Base-by-base conservation (phyloP, 2,113 vertebrate genomes). In the Hippocampus zosterae region DNA sequence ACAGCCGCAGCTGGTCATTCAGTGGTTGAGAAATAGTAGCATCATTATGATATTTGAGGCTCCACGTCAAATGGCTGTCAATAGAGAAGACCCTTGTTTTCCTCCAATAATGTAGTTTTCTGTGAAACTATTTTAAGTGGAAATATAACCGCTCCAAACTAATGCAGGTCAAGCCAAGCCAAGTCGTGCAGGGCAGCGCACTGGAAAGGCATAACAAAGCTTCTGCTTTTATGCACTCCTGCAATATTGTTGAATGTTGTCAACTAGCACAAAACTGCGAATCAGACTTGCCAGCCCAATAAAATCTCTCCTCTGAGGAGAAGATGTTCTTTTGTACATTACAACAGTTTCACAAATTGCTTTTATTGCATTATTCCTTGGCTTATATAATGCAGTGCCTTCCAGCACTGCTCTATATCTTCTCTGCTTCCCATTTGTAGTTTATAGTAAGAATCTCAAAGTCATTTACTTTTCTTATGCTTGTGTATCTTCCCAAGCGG, bases 381-480 rank as follows among this genome's bases (percentile, higher is more conserved):
- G 5, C 21, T 64, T 64, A 23, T 23, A n/a, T 15, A 23, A 42
- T 23, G 61, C 12, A 64, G 10, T 23, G 42, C 61, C 12, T 23
- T 21, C 12, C 21, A 64, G 61, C 21, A 42, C 21, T 12, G 33
- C 18, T 40, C 29, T 21, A 61, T 33, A 8, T 15, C 7, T 41
- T 63, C 21, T 64, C 61, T 42, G 61, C 21, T 42, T 44, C 5
- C 5, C 41, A 7, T 64, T 64, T 42, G 21, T n/a, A 42, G 61
- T n/a, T 64, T 23, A 42, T 42, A 42, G 41, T 13, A 42, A 42
- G 19, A n/a, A 40, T 40, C 40, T 42, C 21, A 19, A 29, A 37
- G 27, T 33, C 29, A 48, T 71, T 69, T 46, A 41, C 63, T 73
- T 70, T 53, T 72, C 15, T 40, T 15, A 61, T 52, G 48, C 10